These are phyloP conservation scores for Furcifer pardalis DNA, from an alignment of 2,797 vertebrate species.

Conservation along the genomic window DNA sequence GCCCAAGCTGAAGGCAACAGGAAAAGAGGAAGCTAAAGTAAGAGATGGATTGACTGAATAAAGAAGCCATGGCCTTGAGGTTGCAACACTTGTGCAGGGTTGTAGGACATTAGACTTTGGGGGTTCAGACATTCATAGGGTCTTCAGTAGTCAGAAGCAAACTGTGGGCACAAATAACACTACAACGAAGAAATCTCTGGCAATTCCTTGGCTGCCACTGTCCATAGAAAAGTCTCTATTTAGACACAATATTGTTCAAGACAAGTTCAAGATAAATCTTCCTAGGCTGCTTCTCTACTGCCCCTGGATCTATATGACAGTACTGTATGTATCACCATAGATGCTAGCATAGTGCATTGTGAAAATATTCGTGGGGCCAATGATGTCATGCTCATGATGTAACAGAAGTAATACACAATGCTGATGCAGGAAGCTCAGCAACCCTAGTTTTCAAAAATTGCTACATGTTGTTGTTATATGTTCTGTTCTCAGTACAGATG, in stretches of 20 bases:
- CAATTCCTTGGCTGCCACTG: too few relatives aligned
- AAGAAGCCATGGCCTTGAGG: too few relatives aligned
- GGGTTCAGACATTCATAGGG: too few relatives aligned
- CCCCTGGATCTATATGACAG: not conserved
- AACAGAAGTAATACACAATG: not conserved
- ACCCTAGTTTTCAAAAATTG: not conserved
- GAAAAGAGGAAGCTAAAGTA: too few relatives aligned
- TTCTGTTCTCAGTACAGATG: too few relatives aligned
- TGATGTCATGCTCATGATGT: not conserved
- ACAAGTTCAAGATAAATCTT: conserved; percentile 3
- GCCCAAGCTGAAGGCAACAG: too few relatives aligned
- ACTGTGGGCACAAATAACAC: too few relatives aligned
- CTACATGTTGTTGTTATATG: too few relatives aligned
- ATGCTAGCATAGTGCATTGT: not conserved
- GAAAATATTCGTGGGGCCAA: not conserved
- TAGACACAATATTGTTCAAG: not conserved
- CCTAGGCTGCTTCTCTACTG: not conserved
- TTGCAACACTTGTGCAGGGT: too few relatives aligned
- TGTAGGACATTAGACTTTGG: too few relatives aligned
- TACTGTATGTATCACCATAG: not conserved
- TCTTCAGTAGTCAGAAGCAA: too few relatives aligned
- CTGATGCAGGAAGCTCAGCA: not conserved
- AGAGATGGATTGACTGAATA: too few relatives aligned
- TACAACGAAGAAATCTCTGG: not conserved
- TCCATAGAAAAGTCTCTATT: not conserved